Conservation (phyloP, 2,888 invertebrate species). For the Scelioninae gen. 2 region DNA sequence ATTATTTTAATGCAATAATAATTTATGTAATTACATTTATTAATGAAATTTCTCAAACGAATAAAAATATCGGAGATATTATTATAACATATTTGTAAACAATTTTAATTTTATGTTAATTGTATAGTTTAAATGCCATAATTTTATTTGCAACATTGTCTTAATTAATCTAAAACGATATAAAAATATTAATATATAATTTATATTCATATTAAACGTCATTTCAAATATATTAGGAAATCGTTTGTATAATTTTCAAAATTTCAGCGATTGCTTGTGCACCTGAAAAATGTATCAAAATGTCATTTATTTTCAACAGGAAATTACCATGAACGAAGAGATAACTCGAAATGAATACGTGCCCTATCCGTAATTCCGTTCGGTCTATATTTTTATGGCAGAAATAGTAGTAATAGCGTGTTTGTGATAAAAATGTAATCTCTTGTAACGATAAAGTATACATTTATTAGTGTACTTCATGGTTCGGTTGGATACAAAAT, state of each 20-base stretch:
- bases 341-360: constrained; percentile 56
- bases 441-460: constrained; percentile 41
- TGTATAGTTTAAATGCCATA: too few species aligned
- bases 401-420: constrained; percentile 42
- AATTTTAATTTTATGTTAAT: too few species aligned
- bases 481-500: constrained; percentile 16
- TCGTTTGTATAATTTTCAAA: constrained; percentile 7
- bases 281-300: constrained; percentile 25
- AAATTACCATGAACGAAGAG: constrained; percentile 52
- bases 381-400: constrained; percentile 48
- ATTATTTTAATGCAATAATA: too few species aligned
- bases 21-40: too few species aligned
- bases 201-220: too few species aligned
- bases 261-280: constrained; percentile 17
- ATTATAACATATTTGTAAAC: too few species aligned
- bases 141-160: too few species aligned
- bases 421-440: constrained; percentile 53
- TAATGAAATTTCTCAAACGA: too few species aligned
- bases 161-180: too few species aligned
- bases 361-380: constrained; percentile 52
- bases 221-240: constrained; percentile 6
- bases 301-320: constrained; percentile 40
- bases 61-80: too few species aligned
- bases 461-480: constrained; percentile 36
- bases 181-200: too few species aligned